phyloP scores from a whole-genome alignment of 2,113 vertebrate species.

The Thalassarche chlororhynchos region DNA sequence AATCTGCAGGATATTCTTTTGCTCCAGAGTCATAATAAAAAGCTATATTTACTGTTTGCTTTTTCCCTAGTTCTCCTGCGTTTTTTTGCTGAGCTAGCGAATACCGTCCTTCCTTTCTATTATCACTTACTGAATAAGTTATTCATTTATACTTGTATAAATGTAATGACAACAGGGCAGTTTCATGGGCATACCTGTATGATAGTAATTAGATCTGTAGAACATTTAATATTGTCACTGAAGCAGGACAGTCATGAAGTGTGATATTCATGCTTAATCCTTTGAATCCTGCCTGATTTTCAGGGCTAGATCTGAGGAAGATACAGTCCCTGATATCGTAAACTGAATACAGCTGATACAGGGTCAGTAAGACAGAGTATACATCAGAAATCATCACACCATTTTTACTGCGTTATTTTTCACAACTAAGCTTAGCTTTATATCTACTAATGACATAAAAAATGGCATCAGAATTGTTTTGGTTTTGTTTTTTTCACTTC shows the following conservation, averaged over 20 bases:
- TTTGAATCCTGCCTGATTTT: not conserved
- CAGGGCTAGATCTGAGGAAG: not conserved
- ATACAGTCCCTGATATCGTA: not conserved
- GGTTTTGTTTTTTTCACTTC: not conserved
- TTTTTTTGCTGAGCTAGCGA: not conserved
- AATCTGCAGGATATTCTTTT: not conserved
- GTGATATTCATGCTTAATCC: not conserved
- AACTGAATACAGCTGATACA: not conserved
- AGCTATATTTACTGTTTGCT: not conserved
- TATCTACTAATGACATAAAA: not conserved
- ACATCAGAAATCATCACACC: not conserved
- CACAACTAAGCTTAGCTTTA: not conserved
- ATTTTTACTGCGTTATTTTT: not conserved
- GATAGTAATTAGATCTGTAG: not conserved
- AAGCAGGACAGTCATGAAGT: not conserved
- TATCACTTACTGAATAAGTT: not conserved
- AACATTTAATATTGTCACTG: not conserved
- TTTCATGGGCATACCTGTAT: not conserved
- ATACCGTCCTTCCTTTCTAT: not conserved
- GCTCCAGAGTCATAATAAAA: not conserved
- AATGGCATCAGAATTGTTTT: not conserved
- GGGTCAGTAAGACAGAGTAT: not conserved
- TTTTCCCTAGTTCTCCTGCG: not conserved
- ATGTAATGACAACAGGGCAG: not conserved
- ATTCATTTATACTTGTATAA: not conserved